Evolutionary conservation across 2,888 invertebrate species (phyloP).

Genomic region (Scaptomyza tumidula): DNA sequence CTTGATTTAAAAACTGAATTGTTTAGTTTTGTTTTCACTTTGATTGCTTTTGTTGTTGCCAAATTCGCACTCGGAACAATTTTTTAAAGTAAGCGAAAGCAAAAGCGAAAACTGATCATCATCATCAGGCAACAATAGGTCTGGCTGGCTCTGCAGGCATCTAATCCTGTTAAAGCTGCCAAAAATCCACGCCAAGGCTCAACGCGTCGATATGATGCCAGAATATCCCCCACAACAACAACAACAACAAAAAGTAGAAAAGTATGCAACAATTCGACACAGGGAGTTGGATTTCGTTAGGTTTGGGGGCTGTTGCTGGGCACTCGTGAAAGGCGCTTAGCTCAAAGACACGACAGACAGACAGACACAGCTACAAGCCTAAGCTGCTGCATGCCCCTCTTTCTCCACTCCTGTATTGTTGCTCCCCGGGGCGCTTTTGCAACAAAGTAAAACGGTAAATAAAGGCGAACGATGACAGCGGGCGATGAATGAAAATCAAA

Average conservation of each 20-base stretch:
- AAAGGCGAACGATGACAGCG: conserved; percentile 64
- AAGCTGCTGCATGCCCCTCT: conserved; percentile 35
- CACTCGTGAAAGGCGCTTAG: conserved; percentile 45
- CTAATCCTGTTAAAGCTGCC: conserved; percentile 80
- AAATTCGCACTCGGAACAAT: conserved; percentile 1
- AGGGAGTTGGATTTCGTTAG: background rate
- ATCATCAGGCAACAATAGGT: conserved; percentile 11
- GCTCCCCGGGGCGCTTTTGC: conserved; percentile 46
- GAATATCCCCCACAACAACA: conserved; percentile 2
- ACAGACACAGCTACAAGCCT: conserved; percentile 59
- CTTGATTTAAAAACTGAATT: background rate
- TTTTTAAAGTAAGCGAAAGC: conserved; percentile 18
- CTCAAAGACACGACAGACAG: conserved; percentile 13
- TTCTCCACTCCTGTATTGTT: background rate
- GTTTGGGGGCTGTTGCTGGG: conserved; percentile 2
- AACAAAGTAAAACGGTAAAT: conserved; percentile 72
- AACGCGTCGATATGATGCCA: conserved; percentile 47
- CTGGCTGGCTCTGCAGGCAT: conserved; percentile 49
- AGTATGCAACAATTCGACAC: conserved; percentile 17
- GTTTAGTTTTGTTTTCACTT: conserved; percentile 10
- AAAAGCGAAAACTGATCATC: conserved; percentile 25
- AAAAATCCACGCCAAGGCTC: conserved; percentile 71
- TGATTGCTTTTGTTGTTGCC: conserved; percentile 1
- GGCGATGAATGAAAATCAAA: conserved; percentile 73
- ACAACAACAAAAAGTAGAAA: conserved; percentile 15